phyloP scores from a whole-genome alignment of 2,113 vertebrate genomes.

The Hydropotes inermis region DNA sequence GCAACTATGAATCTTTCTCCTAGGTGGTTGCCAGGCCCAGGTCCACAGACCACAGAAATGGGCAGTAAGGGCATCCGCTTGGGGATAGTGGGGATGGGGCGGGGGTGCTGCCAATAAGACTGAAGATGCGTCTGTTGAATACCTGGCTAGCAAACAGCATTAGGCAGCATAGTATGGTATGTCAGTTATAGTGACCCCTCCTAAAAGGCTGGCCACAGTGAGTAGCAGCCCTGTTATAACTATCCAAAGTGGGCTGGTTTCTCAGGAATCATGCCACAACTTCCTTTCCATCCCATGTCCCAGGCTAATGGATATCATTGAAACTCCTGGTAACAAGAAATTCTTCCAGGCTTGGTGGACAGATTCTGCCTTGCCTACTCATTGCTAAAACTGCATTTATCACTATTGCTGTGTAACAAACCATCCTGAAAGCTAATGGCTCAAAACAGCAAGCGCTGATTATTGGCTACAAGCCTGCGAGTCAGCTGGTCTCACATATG shows the following conservation, averaged over 20 bases:
- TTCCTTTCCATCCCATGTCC: not conserved
- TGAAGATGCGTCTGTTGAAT: not conserved
- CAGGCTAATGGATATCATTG: not conserved
- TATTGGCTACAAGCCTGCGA: not conserved
- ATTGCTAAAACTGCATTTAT: not conserved
- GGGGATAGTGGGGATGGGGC: not conserved
- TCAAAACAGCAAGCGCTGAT: not conserved
- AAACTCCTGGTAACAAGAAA: not conserved
- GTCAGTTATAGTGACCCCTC: not conserved
- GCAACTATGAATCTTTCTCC: not conserved
- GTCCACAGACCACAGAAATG: not conserved
- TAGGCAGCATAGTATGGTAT: not conserved
- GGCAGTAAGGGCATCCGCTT: not conserved
- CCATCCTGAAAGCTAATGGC: not conserved
- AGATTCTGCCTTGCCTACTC: not conserved
- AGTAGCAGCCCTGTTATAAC: not conserved
- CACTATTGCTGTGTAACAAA: not conserved
- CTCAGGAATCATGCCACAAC: not conserved
- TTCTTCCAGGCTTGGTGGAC: not conserved
- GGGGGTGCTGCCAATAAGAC: not conserved
- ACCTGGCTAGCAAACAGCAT: not conserved
- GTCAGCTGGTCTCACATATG: not conserved
- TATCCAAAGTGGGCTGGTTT: not conserved
- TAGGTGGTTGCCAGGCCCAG: not conserved
- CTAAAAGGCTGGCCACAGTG: not conserved